Base-by-base conservation (phyloP, 2,888 invertebrate species). In the Enoplolaimus lenunculus region DNA sequence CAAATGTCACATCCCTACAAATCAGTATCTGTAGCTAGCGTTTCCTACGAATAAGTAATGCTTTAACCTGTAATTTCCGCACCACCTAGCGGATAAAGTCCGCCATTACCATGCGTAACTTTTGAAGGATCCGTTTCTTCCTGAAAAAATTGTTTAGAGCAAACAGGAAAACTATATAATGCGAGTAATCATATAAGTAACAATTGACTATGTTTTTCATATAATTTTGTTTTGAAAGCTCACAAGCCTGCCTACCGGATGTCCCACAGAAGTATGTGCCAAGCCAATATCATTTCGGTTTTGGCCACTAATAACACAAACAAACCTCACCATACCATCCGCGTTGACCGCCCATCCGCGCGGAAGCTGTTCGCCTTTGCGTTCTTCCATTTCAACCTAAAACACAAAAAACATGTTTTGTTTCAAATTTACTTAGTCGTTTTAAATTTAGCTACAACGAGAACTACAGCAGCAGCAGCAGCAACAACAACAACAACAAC, bases 301-400 rank as follows among this genome's bases (percentile, higher is more conserved):
- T 64, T n/a, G 13, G n/a, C 13, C 29, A 64, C 28, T 16, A 13
- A 28, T 64, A 64, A 64, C 7, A n/a, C 28, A 26, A 64, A 7
- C 26, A 31, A 34, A 30, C 66, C 74, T 90, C 2, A 86, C 83
- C 34, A 84, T 75, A 0, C 87, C 87, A 29, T 86, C 83, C 0
- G 84, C 84, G 76, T 87, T 88, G 74, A 88, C 86, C 0, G 92
- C 93, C 94, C 94, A 95, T 1, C 92, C 91, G 34, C 82, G 79
- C 0, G 93, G 93, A 73, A 94, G 85, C 0, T 86, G 83, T 73
- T 87, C 86, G 0, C 86, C 86, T 83, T 92, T 91, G 0, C 91
- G 85, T 34, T 86, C 83, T 73, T 89, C 88, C 71, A 93, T 86
- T 84, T 95, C 94, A 73, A 94, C 87, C 87, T 88, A 79, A 34